These are phyloP conservation scores for Lasiurus cinereus DNA, from an alignment of 2,113 vertebrate species.

Conservation along the genomic window DNA sequence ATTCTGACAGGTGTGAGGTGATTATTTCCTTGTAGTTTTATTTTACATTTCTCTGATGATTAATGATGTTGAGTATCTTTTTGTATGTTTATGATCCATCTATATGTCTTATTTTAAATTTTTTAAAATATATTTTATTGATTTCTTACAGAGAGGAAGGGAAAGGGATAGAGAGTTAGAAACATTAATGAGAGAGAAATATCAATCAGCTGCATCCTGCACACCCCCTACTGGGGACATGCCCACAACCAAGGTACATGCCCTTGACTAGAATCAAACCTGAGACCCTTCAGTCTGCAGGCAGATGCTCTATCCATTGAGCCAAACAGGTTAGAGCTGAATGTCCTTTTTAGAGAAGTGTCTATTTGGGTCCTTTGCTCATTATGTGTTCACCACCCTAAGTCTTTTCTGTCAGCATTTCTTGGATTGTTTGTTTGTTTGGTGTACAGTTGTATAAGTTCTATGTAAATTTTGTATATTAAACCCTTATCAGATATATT, in stretches of 20 bases:
- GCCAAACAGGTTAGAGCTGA: too few relatives aligned
- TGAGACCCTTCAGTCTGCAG: too few relatives aligned
- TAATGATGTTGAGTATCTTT: background rate
- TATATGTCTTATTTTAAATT: too few relatives aligned
- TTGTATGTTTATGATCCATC: background rate
- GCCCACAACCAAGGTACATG: too few relatives aligned
- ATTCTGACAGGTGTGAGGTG: background rate
- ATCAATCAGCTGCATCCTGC: too few relatives aligned
- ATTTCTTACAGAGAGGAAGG: too few relatives aligned
- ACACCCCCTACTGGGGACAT: too few relatives aligned
- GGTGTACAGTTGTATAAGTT: background rate
- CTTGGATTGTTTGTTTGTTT: background rate
- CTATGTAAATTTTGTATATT: background rate
- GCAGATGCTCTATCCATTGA: too few relatives aligned
- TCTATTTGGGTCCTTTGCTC: background rate
- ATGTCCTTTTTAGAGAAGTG: background rate
- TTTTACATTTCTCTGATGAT: background rate
- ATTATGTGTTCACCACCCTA: background rate
- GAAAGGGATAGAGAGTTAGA: too few relatives aligned
- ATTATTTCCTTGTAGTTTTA: background rate
- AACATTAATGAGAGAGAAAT: too few relatives aligned
- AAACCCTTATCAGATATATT: background rate
- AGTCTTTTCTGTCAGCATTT: background rate
- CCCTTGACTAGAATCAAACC: too few relatives aligned
- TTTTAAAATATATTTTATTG: too few relatives aligned